Evolutionary conservation across 2,113 vertebrate genomes (phyloP).

Genomic region (Macrotus californicus): DNA sequence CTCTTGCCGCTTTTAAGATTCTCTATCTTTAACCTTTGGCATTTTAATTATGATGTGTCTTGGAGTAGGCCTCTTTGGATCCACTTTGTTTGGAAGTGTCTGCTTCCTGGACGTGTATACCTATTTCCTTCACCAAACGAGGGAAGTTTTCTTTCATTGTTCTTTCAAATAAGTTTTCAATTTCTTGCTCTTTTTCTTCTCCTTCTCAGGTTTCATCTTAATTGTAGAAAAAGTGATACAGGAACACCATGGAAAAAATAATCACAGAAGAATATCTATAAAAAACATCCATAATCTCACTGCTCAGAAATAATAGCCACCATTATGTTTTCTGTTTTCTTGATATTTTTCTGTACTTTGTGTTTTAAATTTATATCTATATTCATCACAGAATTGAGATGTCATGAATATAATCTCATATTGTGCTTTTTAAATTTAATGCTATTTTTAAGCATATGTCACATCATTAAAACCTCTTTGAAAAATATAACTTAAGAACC

Average conservation of each 20-base stretch:
- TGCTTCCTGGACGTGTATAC: too few relatives aligned
- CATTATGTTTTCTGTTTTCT: background rate
- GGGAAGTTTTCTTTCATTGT: too few relatives aligned
- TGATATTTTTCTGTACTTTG: background rate
- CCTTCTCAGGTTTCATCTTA: background rate
- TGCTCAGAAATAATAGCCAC: background rate
- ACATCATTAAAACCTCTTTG: background rate
- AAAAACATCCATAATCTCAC: background rate
- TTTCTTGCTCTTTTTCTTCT: too few relatives aligned
- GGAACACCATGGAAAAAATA: background rate
- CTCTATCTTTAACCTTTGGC: too few relatives aligned
- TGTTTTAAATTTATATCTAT: background rate
- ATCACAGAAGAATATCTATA: background rate
- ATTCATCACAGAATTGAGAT: conserved; percentile 16
- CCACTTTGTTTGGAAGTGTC: too few relatives aligned
- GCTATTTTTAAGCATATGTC: background rate
- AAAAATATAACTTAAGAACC: background rate
- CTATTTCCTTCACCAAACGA: too few relatives aligned
- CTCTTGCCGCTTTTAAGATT: too few relatives aligned
- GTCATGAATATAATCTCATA: background rate
- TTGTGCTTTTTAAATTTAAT: background rate
- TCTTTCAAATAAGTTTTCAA: too few relatives aligned
- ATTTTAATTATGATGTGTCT: too few relatives aligned
- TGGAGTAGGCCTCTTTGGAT: too few relatives aligned
- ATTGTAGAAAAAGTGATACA: background rate